Conservation (phyloP, 2,113 vertebrate species). For the Centrocercus urophasianus region DNA sequence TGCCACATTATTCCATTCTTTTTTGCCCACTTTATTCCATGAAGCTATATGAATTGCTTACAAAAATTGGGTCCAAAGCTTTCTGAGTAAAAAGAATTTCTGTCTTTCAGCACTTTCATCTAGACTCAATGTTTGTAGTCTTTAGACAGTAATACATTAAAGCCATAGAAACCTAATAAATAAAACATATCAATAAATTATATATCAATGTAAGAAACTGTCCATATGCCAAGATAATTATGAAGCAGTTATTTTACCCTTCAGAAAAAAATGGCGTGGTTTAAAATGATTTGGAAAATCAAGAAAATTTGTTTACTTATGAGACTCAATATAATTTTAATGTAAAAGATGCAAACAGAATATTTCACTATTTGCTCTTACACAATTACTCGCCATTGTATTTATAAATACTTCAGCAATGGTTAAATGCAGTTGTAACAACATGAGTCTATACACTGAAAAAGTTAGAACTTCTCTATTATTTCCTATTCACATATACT, state of each 20-base stretch:
- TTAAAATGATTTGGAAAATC: constrained; percentile 4
- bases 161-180: constrained; percentile 24
- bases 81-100: not conserved
- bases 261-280: not conserved
- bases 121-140: not conserved
- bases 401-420: not conserved
- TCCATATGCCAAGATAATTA: not conserved
- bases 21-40: not conserved
- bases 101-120: not conserved
- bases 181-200: constrained; percentile 54
- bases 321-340: not conserved
- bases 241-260: not conserved
- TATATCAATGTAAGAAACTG: constrained; percentile 1
- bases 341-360: not conserved
- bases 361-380: not conserved
- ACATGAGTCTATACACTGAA: not conserved
- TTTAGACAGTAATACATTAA: not conserved
- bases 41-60: not conserved
- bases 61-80: not conserved
- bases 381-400: not conserved
- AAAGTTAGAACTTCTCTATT: not conserved
- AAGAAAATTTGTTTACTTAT: not conserved
- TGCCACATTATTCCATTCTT: not conserved
- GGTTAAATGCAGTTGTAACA: not conserved
- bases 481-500: not conserved